Evolutionary conservation across 2,797 vertebrate genomes (phyloP).

Genomic region (Enoplosus armatus): DNA sequence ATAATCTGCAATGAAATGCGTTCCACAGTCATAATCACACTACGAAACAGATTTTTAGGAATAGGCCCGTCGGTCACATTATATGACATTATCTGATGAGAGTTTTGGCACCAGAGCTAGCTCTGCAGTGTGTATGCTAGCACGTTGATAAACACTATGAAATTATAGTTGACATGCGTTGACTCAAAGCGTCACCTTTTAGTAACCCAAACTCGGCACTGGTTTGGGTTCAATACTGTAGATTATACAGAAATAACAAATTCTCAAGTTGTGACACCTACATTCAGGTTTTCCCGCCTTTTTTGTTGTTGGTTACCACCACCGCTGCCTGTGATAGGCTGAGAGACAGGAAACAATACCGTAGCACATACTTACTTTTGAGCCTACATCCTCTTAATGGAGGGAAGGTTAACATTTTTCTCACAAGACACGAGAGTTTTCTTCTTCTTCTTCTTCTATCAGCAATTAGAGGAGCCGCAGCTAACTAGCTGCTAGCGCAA

Average conservation of each 20-base stretch:
- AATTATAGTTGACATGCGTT: not conserved
- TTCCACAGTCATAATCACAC: conserved; percentile 1
- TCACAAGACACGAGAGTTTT: not conserved
- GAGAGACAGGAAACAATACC: not conserved
- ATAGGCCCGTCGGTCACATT: conserved; percentile 4
- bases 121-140: not conserved
- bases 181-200: not conserved
- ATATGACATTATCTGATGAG: not conserved
- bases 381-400: not conserved
- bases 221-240: not conserved
- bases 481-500: not conserved
- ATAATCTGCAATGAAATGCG: not conserved
- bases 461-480: not conserved
- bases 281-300: not conserved
- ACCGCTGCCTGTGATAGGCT: not conserved
- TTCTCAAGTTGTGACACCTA: not conserved
- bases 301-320: not conserved
- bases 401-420: not conserved
- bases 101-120: not conserved
- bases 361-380: not conserved
- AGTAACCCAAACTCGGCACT: not conserved
- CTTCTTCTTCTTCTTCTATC: not conserved
- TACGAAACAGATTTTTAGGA: not conserved
- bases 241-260: not conserved
- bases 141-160: not conserved